phyloP scores from a whole-genome alignment of 2,888 invertebrate species.

The Ethmia dodecea region DNA sequence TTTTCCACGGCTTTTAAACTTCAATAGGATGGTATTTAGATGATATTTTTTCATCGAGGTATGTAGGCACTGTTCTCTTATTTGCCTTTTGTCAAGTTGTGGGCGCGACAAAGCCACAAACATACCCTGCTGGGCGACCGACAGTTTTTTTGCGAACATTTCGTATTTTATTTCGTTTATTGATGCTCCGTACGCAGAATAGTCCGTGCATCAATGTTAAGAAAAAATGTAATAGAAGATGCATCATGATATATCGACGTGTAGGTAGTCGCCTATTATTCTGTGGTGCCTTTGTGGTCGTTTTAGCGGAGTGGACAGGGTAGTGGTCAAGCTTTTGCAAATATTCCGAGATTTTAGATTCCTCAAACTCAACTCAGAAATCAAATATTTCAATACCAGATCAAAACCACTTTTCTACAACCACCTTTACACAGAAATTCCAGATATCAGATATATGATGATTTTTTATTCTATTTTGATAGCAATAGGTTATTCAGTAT shows the following conservation, averaged over 20 bases:
- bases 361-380: too few species aligned
- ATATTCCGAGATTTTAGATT: too few species aligned
- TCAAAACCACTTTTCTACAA: too few species aligned
- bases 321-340: constrained; percentile 27
- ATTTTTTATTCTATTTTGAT: too few species aligned
- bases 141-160: constrained; percentile 59
- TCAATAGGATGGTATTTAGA: constrained; percentile 73
- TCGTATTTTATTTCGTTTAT: constrained; percentile 73
- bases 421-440: too few species aligned
- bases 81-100: constrained; percentile 73
- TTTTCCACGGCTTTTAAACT: constrained; percentile 74
- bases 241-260: constrained; percentile 62
- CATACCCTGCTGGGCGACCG: constrained; percentile 68
- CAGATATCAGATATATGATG: too few species aligned
- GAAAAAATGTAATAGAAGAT: constrained; percentile 64
- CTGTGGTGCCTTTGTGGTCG: constrained; percentile 45
- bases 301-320: constrained; percentile 24
- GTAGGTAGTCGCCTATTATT: constrained; percentile 52
- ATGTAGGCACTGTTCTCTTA: constrained; percentile 66
- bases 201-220: constrained; percentile 31
- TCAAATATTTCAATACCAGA: too few species aligned
- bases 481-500: too few species aligned
- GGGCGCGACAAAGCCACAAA: constrained; percentile 76
- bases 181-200: constrained; percentile 46
- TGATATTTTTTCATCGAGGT: constrained; percentile 57